Percentiles rank a stretch among this genome's conserved stretches.
These are phyloP conservation scores for Podargus strigoides DNA, from an alignment of 2,797 vertebrate species.

Conservation along the genomic window DNA sequence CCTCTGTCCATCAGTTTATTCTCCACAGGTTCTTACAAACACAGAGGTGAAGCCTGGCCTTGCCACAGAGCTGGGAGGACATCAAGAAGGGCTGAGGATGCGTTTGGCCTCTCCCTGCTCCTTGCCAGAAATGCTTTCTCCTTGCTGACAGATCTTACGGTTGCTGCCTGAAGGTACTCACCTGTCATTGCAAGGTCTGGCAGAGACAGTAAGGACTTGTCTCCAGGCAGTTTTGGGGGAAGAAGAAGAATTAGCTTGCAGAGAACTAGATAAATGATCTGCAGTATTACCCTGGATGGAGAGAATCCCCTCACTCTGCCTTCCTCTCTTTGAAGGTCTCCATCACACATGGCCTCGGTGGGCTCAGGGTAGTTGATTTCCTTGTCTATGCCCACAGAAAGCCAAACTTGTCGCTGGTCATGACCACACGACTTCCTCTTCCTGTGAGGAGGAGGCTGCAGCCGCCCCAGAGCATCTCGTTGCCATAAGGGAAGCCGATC, in stretches of 20 bases:
- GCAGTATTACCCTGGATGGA: neutral
- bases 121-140: neutral
- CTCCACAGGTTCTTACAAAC: neutral
- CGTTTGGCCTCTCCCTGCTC: neutral
- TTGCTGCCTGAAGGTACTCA: neutral
- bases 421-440: neutral
- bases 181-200: neutral
- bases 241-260: neutral
- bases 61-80: accelerated
- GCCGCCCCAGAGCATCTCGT: neutral
- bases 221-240: neutral
- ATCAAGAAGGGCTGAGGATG: neutral
- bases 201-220: neutral
- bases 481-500: neutral
- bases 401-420: neutral
- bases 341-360: accelerated
- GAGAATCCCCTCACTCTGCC: neutral
- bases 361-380: neutral
- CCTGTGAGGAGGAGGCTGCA: neutral
- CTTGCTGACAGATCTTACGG: neutral
- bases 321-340: neutral
- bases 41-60: neutral
- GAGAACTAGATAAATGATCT: neutral
- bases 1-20: neutral
- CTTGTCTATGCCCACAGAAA: neutral